phyloP scores from a whole-genome alignment of 2,888 invertebrate genomes.

The Orthosia gothica region DNA sequence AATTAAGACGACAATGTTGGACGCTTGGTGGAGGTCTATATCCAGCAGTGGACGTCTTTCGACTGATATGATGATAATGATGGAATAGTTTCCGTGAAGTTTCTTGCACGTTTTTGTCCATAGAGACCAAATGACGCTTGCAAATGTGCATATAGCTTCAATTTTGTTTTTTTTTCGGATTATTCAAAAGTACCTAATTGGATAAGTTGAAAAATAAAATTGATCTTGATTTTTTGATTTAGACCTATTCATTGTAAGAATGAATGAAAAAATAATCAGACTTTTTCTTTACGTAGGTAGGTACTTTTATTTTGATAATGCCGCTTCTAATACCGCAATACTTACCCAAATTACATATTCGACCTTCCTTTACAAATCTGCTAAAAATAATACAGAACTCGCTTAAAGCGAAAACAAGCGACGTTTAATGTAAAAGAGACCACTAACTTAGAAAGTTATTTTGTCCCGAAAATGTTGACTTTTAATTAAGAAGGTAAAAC shows the following conservation, averaged over 20 bases:
- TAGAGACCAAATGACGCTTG: too few relatives aligned
- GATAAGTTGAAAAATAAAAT: too few relatives aligned
- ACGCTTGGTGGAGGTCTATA: too few relatives aligned
- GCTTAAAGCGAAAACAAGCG: constrained; percentile 54
- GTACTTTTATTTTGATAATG: not conserved
- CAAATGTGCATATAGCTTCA: too few relatives aligned
- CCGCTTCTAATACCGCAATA: not conserved
- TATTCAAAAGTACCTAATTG: too few relatives aligned
- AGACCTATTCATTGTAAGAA: not conserved
- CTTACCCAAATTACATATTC: constrained; percentile 33
- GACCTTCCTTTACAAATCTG: constrained; percentile 27
- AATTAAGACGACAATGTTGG: too few relatives aligned
- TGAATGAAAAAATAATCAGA: not conserved
- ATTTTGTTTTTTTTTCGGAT: too few relatives aligned
- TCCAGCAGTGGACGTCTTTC: too few relatives aligned
- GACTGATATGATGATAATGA: too few relatives aligned
- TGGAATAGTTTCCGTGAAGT: too few relatives aligned
- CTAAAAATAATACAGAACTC: constrained; percentile 30
- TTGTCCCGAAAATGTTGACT: constrained; percentile 62
- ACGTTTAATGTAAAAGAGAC: constrained; percentile 49
- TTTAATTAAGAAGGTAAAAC: constrained; percentile 58
- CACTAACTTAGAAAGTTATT: constrained; percentile 59
- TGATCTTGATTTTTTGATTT: too few relatives aligned
- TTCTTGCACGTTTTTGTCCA: too few relatives aligned
- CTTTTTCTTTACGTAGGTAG: not conserved